A percentile compares a stretch with the other conserved stretches of the same genome.
phyloP scores from a whole-genome alignment of 2,797 vertebrate genomes.

The Mus spretus region DNA sequence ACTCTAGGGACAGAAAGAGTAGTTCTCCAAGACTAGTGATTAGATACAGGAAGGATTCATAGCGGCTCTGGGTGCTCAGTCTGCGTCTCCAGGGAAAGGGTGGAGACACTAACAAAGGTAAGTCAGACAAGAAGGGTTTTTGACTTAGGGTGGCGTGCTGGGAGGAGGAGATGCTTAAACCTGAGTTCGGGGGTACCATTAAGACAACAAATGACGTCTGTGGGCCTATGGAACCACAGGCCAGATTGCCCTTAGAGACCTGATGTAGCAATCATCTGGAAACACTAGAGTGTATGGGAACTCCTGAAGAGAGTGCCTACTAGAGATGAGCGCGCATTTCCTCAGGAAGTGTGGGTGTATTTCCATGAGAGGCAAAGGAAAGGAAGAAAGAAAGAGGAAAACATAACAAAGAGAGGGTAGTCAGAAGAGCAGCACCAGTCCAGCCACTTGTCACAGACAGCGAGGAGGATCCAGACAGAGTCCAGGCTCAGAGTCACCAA shows the following conservation, averaged over 20 bases:
- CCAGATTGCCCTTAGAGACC: constrained; percentile 57
- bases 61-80: background rate
- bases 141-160: background rate
- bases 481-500: background rate
- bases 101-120: constrained; percentile 41
- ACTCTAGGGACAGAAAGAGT: background rate
- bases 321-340: constrained; percentile 2
- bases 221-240: background rate
- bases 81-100: constrained; percentile 50
- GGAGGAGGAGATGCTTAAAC: background rate
- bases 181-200: constrained; percentile 15
- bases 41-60: background rate
- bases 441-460: background rate
- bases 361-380: constrained; percentile 27
- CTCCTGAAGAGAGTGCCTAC: background rate
- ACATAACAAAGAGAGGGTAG: background rate
- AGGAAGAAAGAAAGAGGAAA: constrained; percentile 23
- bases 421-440: background rate
- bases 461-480: background rate
- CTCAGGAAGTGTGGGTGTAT: background rate
- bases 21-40: constrained; percentile 40
- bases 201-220: constrained; percentile 53
- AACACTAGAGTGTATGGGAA: constrained; percentile 26
- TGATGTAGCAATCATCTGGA: constrained; percentile 21
- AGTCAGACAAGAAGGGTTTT: constrained; percentile 14